phyloP scores from a whole-genome alignment of 2,113 vertebrate genomes.

The Anseranas semipalmata region DNA sequence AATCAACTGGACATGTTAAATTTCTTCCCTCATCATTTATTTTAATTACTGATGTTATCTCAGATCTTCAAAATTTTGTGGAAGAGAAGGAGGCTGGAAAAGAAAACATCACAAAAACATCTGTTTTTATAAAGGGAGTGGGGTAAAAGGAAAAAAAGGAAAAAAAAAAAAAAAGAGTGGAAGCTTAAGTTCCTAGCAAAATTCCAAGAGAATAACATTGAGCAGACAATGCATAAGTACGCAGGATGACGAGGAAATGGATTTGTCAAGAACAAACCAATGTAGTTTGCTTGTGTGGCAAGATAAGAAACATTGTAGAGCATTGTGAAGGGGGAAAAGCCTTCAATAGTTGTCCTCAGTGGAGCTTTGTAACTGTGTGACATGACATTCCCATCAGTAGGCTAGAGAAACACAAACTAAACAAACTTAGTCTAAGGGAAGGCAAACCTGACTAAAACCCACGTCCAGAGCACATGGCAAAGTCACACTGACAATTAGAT shows the following conservation, averaged over 20 bases:
- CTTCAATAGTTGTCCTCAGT: not conserved
- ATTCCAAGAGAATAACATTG: not conserved
- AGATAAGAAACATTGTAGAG: not conserved
- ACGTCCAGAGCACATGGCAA: not conserved
- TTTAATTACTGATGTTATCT: not conserved
- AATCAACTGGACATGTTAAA: not conserved
- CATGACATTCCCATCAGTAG: not conserved
- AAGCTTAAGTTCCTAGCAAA: not conserved
- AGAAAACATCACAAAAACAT: not conserved
- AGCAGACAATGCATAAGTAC: not conserved
- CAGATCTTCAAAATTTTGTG: not conserved
- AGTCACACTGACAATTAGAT: not conserved
- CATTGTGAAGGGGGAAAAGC: not conserved
- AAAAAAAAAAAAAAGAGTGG: not conserved
- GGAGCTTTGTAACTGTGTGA: not conserved
- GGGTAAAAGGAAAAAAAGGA: too few species aligned
- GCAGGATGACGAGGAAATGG: not conserved
- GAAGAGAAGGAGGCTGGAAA: not conserved
- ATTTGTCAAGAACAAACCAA: not conserved
- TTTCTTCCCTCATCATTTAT: not conserved
- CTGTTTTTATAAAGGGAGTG: not conserved
- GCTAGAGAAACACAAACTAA: not conserved
- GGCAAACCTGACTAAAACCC: not conserved
- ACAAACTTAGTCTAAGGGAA: not conserved
- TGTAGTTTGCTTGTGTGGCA: not conserved